Base-by-base conservation (phyloP, 2,888 invertebrate genomes). In the Archaeoteleia sp. region DNA sequence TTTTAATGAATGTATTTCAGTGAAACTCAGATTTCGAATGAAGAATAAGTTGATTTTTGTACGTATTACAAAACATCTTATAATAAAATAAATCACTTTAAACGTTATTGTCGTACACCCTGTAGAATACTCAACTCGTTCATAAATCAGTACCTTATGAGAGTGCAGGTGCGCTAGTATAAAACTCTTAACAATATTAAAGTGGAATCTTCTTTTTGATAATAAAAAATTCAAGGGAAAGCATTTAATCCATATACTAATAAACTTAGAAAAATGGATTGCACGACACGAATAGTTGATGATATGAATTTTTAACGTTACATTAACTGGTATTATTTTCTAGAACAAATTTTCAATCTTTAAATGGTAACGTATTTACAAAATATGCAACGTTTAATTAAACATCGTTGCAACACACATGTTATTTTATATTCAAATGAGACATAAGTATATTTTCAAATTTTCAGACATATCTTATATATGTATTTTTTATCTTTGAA, bases 121-220 rank as follows among this genome's bases (percentile, higher is more conserved):
- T 39, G 14, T 34, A 55, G 54, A 67, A 54, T 61, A 67, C 37
- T 61, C 61, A 61, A 67, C 60, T 60, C 60, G 49, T 67, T 20
- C 53, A 67, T 67, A 67, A 67, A 67, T 67, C 67, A 55, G 55
- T 61, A 67, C 55, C 49, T 49, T 60, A 54, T 53, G 49, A 67
- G 60, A 49, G 39, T 49, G 53, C 67, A 61, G 67, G 49, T 67
- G 67, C 32, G 34, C 60, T 12, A n/a, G 49, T 45, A 61, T 60
- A 67, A 67, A 67, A 67, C 60, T 66, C 67, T 67, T 67, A 67
- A 67, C 55, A 67, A 55, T 55, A 67, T 67, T 67, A 67, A 67
- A 67, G 54, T 55, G 43, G 37, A 61, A 67, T 67, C 43, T 60
- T 40, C 54, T 35, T 61, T 62, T 61, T 67, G 61, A 67, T 51